These are phyloP conservation scores for Geotrypetes seraphini DNA, from an alignment of 2,797 vertebrate species.

Conservation along the genomic window DNA sequence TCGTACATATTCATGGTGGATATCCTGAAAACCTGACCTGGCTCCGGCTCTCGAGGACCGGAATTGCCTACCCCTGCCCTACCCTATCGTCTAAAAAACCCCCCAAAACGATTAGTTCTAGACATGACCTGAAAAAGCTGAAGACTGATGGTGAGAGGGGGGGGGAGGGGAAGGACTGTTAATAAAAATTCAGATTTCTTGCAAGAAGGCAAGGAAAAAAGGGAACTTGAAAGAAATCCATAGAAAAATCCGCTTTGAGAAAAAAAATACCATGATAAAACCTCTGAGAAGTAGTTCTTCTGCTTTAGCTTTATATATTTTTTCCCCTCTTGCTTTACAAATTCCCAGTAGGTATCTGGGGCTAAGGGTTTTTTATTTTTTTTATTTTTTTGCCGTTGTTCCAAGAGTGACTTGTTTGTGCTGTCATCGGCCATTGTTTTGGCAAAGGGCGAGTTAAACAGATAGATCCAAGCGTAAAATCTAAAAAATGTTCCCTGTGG, in stretches of 20 bases:
- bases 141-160: too few relatives aligned
- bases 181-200: too few relatives aligned
- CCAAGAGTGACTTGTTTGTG: slow-evolving; percentile 63
- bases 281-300: neutral
- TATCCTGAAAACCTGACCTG: too few relatives aligned
- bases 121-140: neutral
- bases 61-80: too few relatives aligned
- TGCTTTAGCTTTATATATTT: slow-evolving; percentile 28
- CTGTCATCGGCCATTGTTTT: slow-evolving; percentile 84
- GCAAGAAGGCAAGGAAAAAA: too few relatives aligned
- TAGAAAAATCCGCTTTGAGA: too few relatives aligned
- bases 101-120: too few relatives aligned
- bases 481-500: slow-evolving; percentile 94
- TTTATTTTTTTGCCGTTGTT: slow-evolving; percentile 15
- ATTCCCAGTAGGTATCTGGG: slow-evolving; percentile 30
- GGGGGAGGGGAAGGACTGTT: too few relatives aligned
- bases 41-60: too few relatives aligned
- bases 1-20: too few relatives aligned
- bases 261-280: neutral
- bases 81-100: too few relatives aligned
- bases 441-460: slow-evolving; percentile 98
- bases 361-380: slow-evolving; percentile 10
- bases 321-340: slow-evolving; percentile 41
- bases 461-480: slow-evolving; percentile 99
- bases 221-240: too few relatives aligned